Conservation (phyloP, 2,888 invertebrate genomes). For the Agrypnus murinus region DNA sequence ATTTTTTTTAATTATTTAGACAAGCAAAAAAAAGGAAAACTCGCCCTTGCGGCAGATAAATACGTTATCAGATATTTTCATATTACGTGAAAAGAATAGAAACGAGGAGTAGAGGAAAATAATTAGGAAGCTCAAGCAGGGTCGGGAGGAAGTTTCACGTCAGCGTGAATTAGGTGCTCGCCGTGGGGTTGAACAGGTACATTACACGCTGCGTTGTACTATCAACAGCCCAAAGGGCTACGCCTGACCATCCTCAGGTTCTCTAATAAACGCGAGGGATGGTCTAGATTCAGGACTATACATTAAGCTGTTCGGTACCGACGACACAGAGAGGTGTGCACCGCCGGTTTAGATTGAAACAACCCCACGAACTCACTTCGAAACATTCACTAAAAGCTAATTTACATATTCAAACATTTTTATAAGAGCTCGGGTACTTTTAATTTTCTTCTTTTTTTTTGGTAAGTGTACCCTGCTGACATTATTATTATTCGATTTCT, state of each 20-base stretch:
- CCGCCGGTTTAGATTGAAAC: too few species aligned
- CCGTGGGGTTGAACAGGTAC: constrained; percentile 22
- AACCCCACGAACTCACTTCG: background rate
- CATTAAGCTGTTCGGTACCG: constrained; percentile 1
- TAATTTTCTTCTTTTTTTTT: background rate
- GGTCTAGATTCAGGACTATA: constrained; percentile 3
- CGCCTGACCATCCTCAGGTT: constrained; percentile 14
- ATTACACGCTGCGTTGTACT: constrained; percentile 16
- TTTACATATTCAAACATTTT: constrained; percentile 32
- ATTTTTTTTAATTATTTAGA: constrained; percentile 23
- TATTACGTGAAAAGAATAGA: constrained; percentile 40
- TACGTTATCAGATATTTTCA: constrained; percentile 44
- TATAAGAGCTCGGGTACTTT: background rate
- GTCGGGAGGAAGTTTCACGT: constrained; percentile 30
- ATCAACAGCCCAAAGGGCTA: background rate
- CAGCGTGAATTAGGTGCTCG: constrained; percentile 36
- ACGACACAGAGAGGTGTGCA: background rate
- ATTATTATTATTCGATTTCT: too few species aligned
- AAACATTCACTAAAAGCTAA: constrained; percentile 26
- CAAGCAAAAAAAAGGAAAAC: constrained; percentile 12
- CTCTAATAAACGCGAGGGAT: constrained; percentile 15
- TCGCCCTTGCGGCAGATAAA: constrained; percentile 28
- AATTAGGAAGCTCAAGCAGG: constrained; percentile 38
- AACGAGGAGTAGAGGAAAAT: constrained; percentile 35
- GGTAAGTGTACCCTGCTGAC: too few species aligned